Evolutionary conservation across 2,888 invertebrate genomes (phyloP), one percentile per base, ranked within the genome.

Genomic region (Drosophila trichaetosa): DNA sequence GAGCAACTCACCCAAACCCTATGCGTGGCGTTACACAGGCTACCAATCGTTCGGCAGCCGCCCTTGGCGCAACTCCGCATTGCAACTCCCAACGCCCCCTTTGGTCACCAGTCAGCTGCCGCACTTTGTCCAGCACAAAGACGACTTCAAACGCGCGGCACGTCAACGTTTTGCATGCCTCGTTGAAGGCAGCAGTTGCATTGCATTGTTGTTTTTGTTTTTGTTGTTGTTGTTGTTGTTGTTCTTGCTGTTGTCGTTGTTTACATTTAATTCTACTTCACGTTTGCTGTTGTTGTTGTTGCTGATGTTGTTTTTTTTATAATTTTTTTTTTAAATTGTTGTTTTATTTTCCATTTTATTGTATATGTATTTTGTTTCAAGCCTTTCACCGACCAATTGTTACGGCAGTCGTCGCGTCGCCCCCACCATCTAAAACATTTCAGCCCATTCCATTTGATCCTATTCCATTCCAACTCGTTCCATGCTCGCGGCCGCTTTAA

Each of bases 91-190:
- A 53, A 48, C 42, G 34, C 34, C 42, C 54, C 16, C 33, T 40
- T 38, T 57, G 68, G 68, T 36, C 48, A 40, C 57, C 68, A 68
- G 68, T 68, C 65, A 38, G 61, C 52, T 62, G 38, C 66, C 80
- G 73, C 57, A 63, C 69, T 76, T 69, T 67, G 69, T 68, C 76
- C 72, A 70, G 72, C 84, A 85, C 89, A 85, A 88, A 88, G 89
- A 82, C 87, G 85, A 86, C 85, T 86, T 86, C 85, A 86, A 86
- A 86, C 82, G 88, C 77, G 79, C 83, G 85, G 83, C 88, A 88
- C 81, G 89, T 89, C 86, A 89, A 85, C 85, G 87, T 89, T 86
- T 87, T 89, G 86, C 89, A 87, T 85, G 86, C 89, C 89, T 89
- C 89, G 86, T 89, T 87, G 86, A 80, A 82, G 89, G 82, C 82